Evolutionary conservation across 2,113 vertebrate genomes (phyloP).

Genomic region (Dermatemys mawii): DNA sequence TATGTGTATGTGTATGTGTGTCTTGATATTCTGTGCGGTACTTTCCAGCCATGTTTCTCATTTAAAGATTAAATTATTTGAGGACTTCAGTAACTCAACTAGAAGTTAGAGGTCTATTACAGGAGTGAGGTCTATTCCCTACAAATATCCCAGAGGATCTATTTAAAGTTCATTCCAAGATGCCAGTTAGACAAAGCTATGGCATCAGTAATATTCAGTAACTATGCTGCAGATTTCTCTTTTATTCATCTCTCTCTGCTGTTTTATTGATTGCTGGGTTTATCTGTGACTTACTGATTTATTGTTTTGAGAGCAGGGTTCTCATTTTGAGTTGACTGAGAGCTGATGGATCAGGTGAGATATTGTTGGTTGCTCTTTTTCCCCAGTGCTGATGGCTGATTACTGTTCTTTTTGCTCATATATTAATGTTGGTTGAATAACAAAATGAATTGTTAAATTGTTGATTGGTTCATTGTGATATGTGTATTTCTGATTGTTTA

Average conservation of each 20-base stretch:
- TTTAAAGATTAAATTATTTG: rapidly evolving
- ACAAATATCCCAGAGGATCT: not conserved
- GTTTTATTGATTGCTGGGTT: not conserved
- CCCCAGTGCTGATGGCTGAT: not conserved
- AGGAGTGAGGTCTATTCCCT: not conserved
- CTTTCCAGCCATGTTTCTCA: rapidly evolving
- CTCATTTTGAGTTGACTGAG: not conserved
- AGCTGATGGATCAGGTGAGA: not conserved
- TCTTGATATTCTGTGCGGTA: not conserved
- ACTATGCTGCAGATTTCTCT: not conserved
- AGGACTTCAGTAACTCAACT: no score
- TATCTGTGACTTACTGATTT: not conserved
- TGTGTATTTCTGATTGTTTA: slow-evolving; percentile 26
- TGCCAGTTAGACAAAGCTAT: not conserved
- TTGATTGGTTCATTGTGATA: not conserved
- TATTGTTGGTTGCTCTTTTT: not conserved
- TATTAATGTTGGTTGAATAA: slow-evolving; percentile 3
- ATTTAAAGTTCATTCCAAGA: not conserved
- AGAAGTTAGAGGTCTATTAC: no score
- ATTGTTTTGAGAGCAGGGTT: not conserved
- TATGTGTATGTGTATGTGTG: rapidly evolving
- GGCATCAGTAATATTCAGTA: not conserved
- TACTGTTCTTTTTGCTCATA: not conserved
- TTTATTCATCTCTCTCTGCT: not conserved
- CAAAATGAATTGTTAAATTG: slow-evolving; percentile 9